Evolutionary conservation across 92 coral and sea anemone species (phyloP).

Genomic region (Paragorgia papillata): DNA sequence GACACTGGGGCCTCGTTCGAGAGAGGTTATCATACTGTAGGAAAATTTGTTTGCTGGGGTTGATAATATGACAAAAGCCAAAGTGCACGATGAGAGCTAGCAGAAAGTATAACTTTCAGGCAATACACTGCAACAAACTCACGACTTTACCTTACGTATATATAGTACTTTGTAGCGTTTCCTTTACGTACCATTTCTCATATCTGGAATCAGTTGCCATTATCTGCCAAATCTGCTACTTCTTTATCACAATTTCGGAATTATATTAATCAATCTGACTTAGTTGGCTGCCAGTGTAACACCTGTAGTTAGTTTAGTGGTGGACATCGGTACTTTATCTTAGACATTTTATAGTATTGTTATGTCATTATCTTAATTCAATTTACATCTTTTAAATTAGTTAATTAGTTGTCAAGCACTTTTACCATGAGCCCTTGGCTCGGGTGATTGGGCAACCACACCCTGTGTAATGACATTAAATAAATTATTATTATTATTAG

Average conservation of each 20-base stretch:
- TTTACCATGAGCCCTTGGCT: slow-evolving; percentile 55
- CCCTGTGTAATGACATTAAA: slow-evolving; percentile 30
- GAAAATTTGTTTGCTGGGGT: slow-evolving; percentile 11
- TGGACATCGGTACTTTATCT: neutral
- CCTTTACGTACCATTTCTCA: slow-evolving; percentile 47
- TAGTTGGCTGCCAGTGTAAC: slow-evolving; percentile 35
- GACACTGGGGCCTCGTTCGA: neutral
- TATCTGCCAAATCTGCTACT: slow-evolving; percentile 47
- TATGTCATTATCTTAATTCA: no score
- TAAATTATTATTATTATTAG: slow-evolving; percentile 29
- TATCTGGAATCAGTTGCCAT: slow-evolving; percentile 55
- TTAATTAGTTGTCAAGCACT: slow-evolving; percentile 46
- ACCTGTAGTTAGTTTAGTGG: slow-evolving; percentile 12
- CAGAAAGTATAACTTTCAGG: no score
- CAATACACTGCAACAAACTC: no score
- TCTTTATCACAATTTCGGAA: slow-evolving; percentile 49
- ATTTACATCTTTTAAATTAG: no score
- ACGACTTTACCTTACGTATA: no score
- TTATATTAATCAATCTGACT: slow-evolving; percentile 36
- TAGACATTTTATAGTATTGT: no score
- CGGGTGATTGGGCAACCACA: slow-evolving; percentile 51
- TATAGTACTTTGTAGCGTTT: no score
- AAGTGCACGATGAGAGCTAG: no score
- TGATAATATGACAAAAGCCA: no score
- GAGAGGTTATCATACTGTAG: neutral